phyloP scores from a whole-genome alignment of 2,797 vertebrate species.

The Macropus fuliginosus region DNA sequence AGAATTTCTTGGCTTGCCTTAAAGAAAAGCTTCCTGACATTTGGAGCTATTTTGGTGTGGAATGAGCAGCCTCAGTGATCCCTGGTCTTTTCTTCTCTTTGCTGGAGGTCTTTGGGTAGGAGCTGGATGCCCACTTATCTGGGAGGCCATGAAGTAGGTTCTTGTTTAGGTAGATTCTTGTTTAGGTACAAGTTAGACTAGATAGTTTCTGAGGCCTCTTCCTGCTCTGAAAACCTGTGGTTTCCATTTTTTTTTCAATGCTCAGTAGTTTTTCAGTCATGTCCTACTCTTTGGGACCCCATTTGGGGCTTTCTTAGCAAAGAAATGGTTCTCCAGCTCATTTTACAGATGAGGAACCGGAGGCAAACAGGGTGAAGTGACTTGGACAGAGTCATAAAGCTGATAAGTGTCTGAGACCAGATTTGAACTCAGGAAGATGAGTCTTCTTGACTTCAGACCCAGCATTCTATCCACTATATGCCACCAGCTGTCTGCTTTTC shows the following conservation, averaged over 20 bases:
- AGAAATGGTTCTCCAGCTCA: neutral
- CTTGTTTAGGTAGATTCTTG: neutral
- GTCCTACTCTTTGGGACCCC: neutral
- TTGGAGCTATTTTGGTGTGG: neutral
- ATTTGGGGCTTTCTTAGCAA: neutral
- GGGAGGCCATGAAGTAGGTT: neutral
- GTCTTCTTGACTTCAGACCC: neutral
- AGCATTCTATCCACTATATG: neutral
- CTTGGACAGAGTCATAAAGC: neutral
- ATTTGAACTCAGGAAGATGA: neutral
- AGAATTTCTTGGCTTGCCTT: neutral
- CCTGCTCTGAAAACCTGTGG: neutral
- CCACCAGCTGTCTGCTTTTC: neutral
- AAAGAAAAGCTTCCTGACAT: neutral
- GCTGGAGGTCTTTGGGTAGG: neutral
- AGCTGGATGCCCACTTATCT: neutral
- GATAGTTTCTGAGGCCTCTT: neutral
- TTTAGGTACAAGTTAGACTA: neutral
- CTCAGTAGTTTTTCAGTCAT: neutral
- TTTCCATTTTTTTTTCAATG: neutral
- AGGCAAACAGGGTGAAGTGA: neutral
- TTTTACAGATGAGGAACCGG: neutral
- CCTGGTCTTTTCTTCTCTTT: neutral
- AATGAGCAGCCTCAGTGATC: neutral
- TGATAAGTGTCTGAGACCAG: too few relatives aligned